phyloP scores from a whole-genome alignment of 2,888 invertebrate genomes.

The Erpobdella octoculata region DNA sequence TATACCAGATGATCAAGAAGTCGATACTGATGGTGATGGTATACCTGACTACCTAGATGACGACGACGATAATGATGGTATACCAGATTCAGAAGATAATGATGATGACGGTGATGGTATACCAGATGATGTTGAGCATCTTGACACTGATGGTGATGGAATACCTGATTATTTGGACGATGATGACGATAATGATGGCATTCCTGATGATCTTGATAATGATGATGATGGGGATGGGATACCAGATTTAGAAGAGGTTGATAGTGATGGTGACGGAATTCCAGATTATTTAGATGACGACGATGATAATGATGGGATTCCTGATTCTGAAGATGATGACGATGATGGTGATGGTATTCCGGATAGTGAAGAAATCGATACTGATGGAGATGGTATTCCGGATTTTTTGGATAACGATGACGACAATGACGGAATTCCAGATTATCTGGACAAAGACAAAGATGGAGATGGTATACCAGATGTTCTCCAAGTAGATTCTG shows the following conservation, averaged over 20 bases:
- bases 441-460: conserved; percentile 38
- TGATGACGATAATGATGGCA: conserved; percentile 42
- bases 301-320: conserved; percentile 40
- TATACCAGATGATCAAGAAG: conserved; percentile 33
- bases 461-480: conserved; percentile 44
- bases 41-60: conserved; percentile 42
- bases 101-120: conserved; percentile 38
- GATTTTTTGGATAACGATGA: conserved; percentile 40
- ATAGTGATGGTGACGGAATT: conserved; percentile 44
- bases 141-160: conserved; percentile 40
- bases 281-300: conserved; percentile 37
- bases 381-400: conserved; percentile 37
- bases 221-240: conserved; percentile 38
- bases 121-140: conserved; percentile 42
- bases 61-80: conserved; percentile 44
- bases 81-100: conserved; percentile 41
- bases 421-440: conserved; percentile 41
- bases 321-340: conserved; percentile 34
- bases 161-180: conserved; percentile 37
- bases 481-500: conserved; percentile 34
- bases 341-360: conserved; percentile 39
- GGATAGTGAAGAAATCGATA: conserved; percentile 35
- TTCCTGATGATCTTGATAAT: conserved; percentile 37
- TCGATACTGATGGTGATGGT: conserved; percentile 37
- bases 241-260: conserved; percentile 38